Percentiles rank a stretch among this genome's conserved stretches.
These are phyloP conservation scores for Lampris megalopsis DNA, from an alignment of 2,113 vertebrate species.

Conservation along the genomic window DNA sequence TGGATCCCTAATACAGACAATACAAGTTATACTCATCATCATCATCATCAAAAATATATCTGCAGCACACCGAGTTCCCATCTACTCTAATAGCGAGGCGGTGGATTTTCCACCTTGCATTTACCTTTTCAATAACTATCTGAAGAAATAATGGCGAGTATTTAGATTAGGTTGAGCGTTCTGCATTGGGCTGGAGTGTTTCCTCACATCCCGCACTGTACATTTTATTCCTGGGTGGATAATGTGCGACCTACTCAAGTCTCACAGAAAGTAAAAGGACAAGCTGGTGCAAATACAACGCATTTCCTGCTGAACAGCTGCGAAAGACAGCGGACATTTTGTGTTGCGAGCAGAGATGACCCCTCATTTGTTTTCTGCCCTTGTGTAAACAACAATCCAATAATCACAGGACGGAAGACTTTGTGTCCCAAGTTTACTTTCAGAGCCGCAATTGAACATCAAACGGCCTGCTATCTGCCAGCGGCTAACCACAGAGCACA, in stretches of 20 bases:
- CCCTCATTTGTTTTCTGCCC: constrained; percentile 71
- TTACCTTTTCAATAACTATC: too few relatives aligned
- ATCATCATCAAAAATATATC: constrained; percentile 6
- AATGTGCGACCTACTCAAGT: not conserved
- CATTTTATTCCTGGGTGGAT: not conserved
- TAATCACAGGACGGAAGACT: constrained; percentile 81
- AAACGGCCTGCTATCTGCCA: constrained; percentile 64
- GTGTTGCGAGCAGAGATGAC: constrained; percentile 61
- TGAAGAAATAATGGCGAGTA: too few relatives aligned
- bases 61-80: not conserved
- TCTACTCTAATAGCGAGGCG: not conserved
- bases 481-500: not conserved
- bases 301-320: constrained; percentile 62
- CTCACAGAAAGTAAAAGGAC: not conserved
- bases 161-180: too few relatives aligned
- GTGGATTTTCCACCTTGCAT: too few relatives aligned
- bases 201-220: not conserved
- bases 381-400: constrained; percentile 77
- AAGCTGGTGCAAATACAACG: constrained; percentile 54
- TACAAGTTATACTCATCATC: not conserved
- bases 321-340: constrained; percentile 47
- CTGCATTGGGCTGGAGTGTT: not conserved
- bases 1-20: constrained; percentile 88
- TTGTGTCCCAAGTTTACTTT: constrained; percentile 78
- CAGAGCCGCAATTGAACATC: constrained; percentile 70